Conservation (phyloP, 1,140 invertebrate species). For the Trichonephila clavata region DNA sequence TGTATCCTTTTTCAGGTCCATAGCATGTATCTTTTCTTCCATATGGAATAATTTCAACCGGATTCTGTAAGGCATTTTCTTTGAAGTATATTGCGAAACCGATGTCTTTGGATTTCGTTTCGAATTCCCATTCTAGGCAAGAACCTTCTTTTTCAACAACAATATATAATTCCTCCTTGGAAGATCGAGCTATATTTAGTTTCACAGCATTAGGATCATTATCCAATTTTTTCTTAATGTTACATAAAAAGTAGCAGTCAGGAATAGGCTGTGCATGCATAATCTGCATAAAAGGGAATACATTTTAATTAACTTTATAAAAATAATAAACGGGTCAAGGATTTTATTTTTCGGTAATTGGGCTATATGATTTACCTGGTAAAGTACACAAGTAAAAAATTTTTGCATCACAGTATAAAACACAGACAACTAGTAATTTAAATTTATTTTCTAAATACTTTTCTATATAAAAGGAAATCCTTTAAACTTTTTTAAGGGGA, state of each 20-base stretch:
- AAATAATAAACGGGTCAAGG: too few relatives aligned
- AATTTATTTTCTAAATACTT: too few relatives aligned
- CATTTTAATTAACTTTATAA: too few relatives aligned
- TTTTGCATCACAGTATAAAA: too few relatives aligned
- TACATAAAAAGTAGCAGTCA: slow-evolving; percentile 86
- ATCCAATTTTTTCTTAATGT: neutral
- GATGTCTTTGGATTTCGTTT: slow-evolving; percentile 37
- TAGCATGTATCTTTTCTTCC: slow-evolving; percentile 30
- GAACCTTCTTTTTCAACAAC: neutral
- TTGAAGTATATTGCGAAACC: slow-evolving; percentile 4
- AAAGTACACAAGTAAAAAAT: too few relatives aligned
- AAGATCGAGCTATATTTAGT: neutral
- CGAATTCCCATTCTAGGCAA: neutral
- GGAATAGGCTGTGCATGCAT: slow-evolving; percentile 89
- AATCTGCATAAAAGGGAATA: slow-evolving; percentile 82
- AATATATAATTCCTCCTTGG: neutral
- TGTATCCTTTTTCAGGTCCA: neutral
- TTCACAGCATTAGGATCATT: neutral
- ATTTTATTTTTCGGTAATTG: too few relatives aligned
- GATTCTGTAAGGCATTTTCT: neutral
- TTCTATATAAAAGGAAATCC: too few relatives aligned
- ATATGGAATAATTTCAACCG: neutral
- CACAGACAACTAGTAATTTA: too few relatives aligned
- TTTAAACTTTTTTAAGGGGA: too few relatives aligned
- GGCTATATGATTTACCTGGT: too few relatives aligned